Evolutionary conservation across 1,140 invertebrate genomes (phyloP).

Genomic region (Drosophila prosaltans): DNA sequence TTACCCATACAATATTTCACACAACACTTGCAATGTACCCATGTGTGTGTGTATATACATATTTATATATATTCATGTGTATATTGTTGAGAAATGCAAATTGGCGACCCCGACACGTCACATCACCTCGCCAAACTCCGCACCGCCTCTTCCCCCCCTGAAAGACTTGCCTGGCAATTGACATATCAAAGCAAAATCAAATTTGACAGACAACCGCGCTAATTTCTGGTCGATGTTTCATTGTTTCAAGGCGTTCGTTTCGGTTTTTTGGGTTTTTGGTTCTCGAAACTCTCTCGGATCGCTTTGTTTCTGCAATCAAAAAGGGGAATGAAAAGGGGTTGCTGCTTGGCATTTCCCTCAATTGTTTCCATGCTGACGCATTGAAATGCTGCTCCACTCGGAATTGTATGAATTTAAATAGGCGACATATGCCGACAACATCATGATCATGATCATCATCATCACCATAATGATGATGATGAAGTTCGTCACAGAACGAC

Average conservation of each 20-base stretch:
- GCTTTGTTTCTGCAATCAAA: slow-evolving; percentile 2
- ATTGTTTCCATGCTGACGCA: slow-evolving; percentile 69
- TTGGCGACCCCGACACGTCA: slow-evolving; percentile 40
- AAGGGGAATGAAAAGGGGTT: slow-evolving; percentile 8
- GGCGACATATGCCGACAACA: slow-evolving; percentile 12
- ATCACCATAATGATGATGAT: slow-evolving; percentile 30
- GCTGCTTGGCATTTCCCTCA: slow-evolving; percentile 45
- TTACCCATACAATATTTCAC: not conserved
- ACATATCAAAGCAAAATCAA: slow-evolving; percentile 79
- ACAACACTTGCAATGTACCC: not conserved
- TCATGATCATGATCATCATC: slow-evolving; percentile 14
- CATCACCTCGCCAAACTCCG: slow-evolving; percentile 13
- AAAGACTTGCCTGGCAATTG: slow-evolving; percentile 31
- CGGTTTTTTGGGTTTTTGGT: slow-evolving; percentile 11
- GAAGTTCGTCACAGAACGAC: slow-evolving; percentile 15
- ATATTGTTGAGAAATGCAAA: slow-evolving; percentile 58
- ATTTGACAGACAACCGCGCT: slow-evolving; percentile 82
- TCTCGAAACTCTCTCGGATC: slow-evolving; percentile 4
- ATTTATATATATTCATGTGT: not conserved
- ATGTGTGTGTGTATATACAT: not conserved
- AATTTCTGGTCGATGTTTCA: slow-evolving; percentile 80
- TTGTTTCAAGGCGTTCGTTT: slow-evolving; percentile 77
- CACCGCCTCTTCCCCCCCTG: not conserved
- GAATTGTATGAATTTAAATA: slow-evolving; percentile 11
- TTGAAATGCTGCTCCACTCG: slow-evolving; percentile 41